Percentiles rank a stretch among this genome's conserved stretches.
Evolutionary conservation across 1,140 invertebrate genomes (phyloP).

Genomic region (Hyphantria cunea): DNA sequence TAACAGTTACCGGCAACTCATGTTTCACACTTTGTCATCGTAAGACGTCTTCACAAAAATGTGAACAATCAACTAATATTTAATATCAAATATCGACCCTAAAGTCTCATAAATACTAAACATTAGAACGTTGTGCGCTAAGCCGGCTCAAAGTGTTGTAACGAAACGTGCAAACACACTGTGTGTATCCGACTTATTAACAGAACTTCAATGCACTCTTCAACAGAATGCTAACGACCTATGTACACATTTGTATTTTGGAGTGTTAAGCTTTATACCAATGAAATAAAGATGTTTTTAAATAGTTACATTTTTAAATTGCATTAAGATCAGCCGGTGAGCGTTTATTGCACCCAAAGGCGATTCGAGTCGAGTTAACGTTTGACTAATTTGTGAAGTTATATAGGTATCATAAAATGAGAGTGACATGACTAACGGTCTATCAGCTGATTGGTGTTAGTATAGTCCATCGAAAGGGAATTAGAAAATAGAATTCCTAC

Average conservation of each 20-base stretch:
- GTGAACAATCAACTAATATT: constrained; percentile 73
- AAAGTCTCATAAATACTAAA: constrained; percentile 73
- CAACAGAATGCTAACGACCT: constrained; percentile 33
- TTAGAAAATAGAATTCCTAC: background rate
- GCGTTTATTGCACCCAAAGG: constrained; percentile 76
- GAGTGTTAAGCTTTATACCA: constrained; percentile 24
- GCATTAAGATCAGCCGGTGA: constrained; percentile 63
- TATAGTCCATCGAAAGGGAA: constrained; percentile 18
- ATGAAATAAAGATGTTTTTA: constrained; percentile 22
- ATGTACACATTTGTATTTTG: constrained; percentile 13
- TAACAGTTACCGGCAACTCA: constrained; percentile 47
- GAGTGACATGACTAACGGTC: constrained; percentile 45
- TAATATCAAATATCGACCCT: constrained; percentile 69
- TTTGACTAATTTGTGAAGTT: constrained; percentile 80
- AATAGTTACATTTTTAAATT: constrained; percentile 41
- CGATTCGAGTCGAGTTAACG: constrained; percentile 74
- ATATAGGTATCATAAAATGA: constrained; percentile 63
- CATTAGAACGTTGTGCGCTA: constrained; percentile 69
- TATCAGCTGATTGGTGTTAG: constrained; percentile 59
- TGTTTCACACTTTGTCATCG: constrained; percentile 56
- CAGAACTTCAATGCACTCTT: constrained; percentile 59
- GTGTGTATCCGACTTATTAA: constrained; percentile 74
- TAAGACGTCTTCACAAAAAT: constrained; percentile 53
- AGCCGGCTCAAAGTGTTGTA: constrained; percentile 73
- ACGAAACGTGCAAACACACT: constrained; percentile 66